Percentiles rank a stretch among this genome's conserved stretches.
Evolutionary conservation across 23 tunicate species (phyloP).

Genomic region (Halocynthia aurantium): DNA sequence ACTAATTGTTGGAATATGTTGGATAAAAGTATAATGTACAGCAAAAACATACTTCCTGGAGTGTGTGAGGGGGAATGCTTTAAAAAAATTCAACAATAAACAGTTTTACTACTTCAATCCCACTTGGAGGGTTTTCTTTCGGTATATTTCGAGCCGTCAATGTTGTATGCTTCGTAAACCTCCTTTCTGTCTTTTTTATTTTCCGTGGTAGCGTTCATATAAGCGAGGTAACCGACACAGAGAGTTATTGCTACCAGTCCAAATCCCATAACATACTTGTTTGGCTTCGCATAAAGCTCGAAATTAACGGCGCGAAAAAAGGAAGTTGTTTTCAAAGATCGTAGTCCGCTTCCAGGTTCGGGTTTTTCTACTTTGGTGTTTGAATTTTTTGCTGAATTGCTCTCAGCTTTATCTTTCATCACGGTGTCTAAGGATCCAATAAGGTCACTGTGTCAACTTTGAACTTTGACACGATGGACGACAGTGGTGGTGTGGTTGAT

Average conservation of each 20-base stretch:
- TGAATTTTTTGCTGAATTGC: too few relatives aligned
- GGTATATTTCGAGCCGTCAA: constrained; percentile 33
- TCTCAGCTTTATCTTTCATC: too few relatives aligned
- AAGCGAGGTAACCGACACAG: constrained; percentile 85
- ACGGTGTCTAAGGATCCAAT: too few relatives aligned
- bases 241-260: constrained; percentile 70
- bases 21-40: constrained; percentile 26
- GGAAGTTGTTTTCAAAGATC: constrained; percentile 20
- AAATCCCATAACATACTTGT: constrained; percentile 89
- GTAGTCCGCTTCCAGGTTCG: constrained; percentile 25
- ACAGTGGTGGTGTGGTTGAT: too few relatives aligned
- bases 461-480: too few relatives aligned
- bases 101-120: constrained; percentile 32
- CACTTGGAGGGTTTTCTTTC: constrained; percentile 61
- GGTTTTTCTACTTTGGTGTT: too few relatives aligned
- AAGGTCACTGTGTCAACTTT: too few relatives aligned
- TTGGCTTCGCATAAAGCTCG: constrained; percentile 83
- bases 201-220: constrained; percentile 61
- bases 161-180: constrained; percentile 42
- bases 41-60: constrained; percentile 26
- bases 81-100: neutral
- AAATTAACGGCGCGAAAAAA: constrained; percentile 63
- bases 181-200: constrained; percentile 26
- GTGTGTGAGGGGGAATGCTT: neutral
- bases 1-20: constrained; percentile 14